Percentiles rank a stretch among this genome's conserved stretches.
Conservation (phyloP, 2,113 vertebrate genomes). For the Archocentrus centrarchus region DNA sequence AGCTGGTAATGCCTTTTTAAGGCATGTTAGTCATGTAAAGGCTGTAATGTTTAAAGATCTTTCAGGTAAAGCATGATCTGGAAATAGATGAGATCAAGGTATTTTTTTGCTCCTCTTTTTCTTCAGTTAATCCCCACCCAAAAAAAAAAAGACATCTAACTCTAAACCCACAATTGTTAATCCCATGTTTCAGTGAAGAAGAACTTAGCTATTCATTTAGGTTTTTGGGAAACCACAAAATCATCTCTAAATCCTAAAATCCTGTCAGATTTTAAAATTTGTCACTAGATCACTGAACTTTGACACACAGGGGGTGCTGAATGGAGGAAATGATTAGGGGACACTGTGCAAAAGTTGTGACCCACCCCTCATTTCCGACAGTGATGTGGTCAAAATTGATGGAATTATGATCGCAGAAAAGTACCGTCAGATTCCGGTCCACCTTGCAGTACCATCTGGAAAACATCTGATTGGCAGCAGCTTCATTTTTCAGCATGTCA, state of each 20-base stretch:
- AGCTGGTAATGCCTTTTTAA: too few relatives aligned
- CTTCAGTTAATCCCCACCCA: neutral
- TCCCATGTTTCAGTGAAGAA: rapidly evolving
- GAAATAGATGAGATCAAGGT: neutral
- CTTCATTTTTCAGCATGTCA: neutral
- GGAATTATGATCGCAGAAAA: neutral
- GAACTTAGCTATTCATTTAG: neutral
- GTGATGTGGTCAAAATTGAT: rapidly evolving
- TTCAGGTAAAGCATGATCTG: neutral
- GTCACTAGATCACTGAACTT: neutral
- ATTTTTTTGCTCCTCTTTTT: neutral
- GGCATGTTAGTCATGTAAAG: neutral
- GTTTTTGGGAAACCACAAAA: neutral
- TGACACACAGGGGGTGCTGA: rapidly evolving
- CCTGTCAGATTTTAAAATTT: too few relatives aligned
- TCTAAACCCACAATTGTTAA: neutral
- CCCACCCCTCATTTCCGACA: too few relatives aligned
- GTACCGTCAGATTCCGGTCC: too few relatives aligned
- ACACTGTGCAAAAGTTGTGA: neutral
- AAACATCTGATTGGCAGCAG: neutral
- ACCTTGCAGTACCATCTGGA: rapidly evolving
- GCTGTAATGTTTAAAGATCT: neutral
- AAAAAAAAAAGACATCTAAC: neutral
- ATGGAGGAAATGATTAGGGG: rapidly evolving
- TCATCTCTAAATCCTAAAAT: too few relatives aligned